Conservation (phyloP, 2,888 invertebrate genomes). For the Timema podura region DNA sequence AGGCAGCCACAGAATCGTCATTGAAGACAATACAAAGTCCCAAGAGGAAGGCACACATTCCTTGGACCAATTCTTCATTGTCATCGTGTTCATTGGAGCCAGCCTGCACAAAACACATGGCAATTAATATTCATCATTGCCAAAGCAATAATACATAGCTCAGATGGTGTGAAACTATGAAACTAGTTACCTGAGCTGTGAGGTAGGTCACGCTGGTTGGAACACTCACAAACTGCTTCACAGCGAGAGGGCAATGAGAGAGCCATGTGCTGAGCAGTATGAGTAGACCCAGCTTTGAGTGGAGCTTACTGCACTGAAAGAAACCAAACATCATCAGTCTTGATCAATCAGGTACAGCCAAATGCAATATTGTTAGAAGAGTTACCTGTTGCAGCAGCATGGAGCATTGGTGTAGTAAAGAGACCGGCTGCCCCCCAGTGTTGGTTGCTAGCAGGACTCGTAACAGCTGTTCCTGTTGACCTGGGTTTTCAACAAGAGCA, state of each 20-base stretch:
- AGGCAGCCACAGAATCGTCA: conserved; percentile 71
- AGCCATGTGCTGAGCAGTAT: conserved; percentile 90
- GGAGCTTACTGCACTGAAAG: conserved; percentile 61
- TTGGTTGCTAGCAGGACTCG: conserved; percentile 86
- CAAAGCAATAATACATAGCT: not conserved
- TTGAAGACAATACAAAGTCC: conserved; percentile 90
- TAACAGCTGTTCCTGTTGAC: conserved; percentile 84
- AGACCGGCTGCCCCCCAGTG: conserved; percentile 78
- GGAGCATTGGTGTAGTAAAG: conserved; percentile 85
- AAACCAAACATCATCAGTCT: not conserved
- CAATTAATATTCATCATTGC: not conserved
- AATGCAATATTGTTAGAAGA: not conserved
- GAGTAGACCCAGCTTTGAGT: conserved; percentile 82
- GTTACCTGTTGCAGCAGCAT: conserved; percentile 72
- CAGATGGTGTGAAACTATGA: too few relatives aligned
- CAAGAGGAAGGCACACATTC: conserved; percentile 86
- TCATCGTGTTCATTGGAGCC: conserved; percentile 85
- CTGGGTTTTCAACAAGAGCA: conserved; percentile 77
- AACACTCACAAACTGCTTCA: conserved; percentile 73
- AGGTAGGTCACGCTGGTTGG: conserved; percentile 80
- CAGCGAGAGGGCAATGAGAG: conserved; percentile 76
- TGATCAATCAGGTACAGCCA: not conserved
- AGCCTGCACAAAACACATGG: conserved; percentile 49
- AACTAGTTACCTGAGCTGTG: conserved; percentile 58
- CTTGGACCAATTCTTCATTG: conserved; percentile 82